These are phyloP conservation scores for Arvicanthis niloticus DNA, from an alignment of 2,113 vertebrate genomes.

Conservation along the genomic window DNA sequence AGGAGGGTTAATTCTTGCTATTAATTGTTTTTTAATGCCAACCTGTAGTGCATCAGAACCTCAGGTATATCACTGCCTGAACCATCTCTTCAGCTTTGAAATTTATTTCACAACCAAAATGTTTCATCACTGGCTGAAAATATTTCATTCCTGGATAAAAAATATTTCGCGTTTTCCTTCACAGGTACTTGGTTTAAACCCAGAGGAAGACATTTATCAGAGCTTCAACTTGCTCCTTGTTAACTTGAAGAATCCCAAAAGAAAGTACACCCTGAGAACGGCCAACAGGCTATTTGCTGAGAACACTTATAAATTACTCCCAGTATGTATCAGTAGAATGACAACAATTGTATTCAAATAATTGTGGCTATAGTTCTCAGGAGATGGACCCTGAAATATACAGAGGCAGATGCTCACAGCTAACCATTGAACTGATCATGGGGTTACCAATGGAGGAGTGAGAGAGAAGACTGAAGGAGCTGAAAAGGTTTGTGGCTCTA, in stretches of 20 bases:
- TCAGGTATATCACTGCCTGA: background rate
- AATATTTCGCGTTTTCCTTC: background rate
- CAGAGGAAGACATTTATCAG: slow-evolving; percentile 31
- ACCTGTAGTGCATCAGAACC: no score
- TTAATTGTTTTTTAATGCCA: background rate
- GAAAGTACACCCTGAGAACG: background rate
- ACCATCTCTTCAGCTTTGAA: background rate
- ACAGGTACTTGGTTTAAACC: slow-evolving; percentile 61
- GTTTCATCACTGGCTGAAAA: background rate
- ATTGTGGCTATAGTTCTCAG: background rate
- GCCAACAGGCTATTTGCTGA: no score
- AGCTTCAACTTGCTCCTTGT: slow-evolving; percentile 70
- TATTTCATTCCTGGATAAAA: background rate
- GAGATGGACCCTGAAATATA: no score
- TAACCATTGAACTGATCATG: no score
- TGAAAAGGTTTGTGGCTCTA: no score
- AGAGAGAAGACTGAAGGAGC: no score
- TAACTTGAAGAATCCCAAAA: slow-evolving; percentile 68
- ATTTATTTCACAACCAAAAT: background rate
- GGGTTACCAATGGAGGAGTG: no score
- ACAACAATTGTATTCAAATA: background rate
- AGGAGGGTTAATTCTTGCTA: background rate
- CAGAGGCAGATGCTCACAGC: no score
- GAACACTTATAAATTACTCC: background rate
- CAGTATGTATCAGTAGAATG: slow-evolving; percentile 29